Conservation (phyloP, 2,113 vertebrate species). For the Synchiropus splendidus region DNA sequence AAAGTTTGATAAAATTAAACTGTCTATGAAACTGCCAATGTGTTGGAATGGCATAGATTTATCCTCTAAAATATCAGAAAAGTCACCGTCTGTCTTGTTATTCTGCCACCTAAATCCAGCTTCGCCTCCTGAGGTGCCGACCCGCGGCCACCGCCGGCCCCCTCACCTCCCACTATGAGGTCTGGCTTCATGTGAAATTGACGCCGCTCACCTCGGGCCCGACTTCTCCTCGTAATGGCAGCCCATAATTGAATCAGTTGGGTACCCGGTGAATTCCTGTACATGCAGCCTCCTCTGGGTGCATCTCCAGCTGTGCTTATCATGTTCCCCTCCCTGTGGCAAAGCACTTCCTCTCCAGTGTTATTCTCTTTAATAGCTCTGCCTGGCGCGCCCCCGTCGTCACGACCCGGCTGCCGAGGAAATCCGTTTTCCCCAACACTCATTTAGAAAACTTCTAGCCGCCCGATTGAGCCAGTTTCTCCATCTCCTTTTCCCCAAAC, state of each 20-base stretch:
- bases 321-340: constrained; percentile 7
- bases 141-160: constrained; percentile 20
- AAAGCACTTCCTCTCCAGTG: constrained; percentile 10
- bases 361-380: constrained; percentile 20
- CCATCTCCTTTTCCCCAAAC: constrained; percentile 2
- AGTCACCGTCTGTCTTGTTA: background rate
- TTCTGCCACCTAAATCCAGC: constrained; percentile 15
- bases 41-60: too few relatives aligned
- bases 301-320: constrained; percentile 11
- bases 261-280: constrained; percentile 32
- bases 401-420: constrained; percentile 5
- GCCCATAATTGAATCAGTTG: constrained; percentile 41
- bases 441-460: constrained; percentile 23
- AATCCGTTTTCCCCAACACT: constrained; percentile 19
- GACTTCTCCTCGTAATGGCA: constrained; percentile 19
- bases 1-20: too few relatives aligned
- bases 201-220: constrained; percentile 22
- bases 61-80: too few relatives aligned
- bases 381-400: constrained; percentile 21
- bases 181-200: constrained; percentile 20
- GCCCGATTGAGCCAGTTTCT: too few relatives aligned
- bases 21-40: too few relatives aligned
- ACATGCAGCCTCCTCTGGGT: constrained; percentile 27
- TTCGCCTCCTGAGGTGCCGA: constrained; percentile 13
- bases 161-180: constrained; percentile 6